Conservation (phyloP, 1,140 invertebrate species). For the Coenobita brevimanus region DNA sequence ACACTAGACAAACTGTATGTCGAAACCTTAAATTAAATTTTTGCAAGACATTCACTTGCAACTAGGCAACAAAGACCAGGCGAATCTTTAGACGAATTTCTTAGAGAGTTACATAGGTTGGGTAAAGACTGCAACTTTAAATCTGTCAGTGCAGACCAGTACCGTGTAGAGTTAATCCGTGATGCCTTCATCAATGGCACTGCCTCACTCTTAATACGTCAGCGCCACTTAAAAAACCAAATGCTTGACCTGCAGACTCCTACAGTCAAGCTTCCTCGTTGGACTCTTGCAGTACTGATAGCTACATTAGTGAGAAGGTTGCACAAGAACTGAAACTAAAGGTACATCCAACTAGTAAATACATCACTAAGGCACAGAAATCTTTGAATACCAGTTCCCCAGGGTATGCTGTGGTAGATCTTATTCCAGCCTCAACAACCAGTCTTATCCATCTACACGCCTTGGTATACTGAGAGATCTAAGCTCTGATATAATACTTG, state of each 20-base stretch:
- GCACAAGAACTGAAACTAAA: slow-evolving; percentile 10
- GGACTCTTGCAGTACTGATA: slow-evolving; percentile 39
- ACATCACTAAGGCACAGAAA: slow-evolving; percentile 18
- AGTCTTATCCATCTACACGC: slow-evolving; percentile 17
- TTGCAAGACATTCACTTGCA: slow-evolving; percentile 31
- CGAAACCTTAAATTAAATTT: slow-evolving; percentile 20
- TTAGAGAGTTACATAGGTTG: slow-evolving; percentile 12
- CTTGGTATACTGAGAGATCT: slow-evolving; percentile 16
- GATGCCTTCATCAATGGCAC: slow-evolving; percentile 29
- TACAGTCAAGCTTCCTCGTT: slow-evolving; percentile 22
- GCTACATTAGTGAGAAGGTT: slow-evolving; percentile 9
- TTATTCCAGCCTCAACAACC: neutral
- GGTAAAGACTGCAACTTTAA: slow-evolving; percentile 30
- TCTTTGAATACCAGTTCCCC: slow-evolving; percentile 4
- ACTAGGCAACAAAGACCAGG: slow-evolving; percentile 31
- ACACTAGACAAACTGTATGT: slow-evolving; percentile 6
- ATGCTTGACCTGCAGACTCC: slow-evolving; percentile 17
- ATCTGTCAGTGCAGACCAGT: slow-evolving; percentile 31
- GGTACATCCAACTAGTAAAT: slow-evolving; percentile 26
- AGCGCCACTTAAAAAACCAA: slow-evolving; percentile 19
- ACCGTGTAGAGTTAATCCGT: slow-evolving; percentile 21
- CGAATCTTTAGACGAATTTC: slow-evolving; percentile 32
- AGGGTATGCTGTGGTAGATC: slow-evolving; percentile 30
- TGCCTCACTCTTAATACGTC: slow-evolving; percentile 6
- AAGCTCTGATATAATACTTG: slow-evolving; percentile 22